Base-by-base conservation (phyloP, 1,140 invertebrate genomes). In the Elysia chlorotica region DNA sequence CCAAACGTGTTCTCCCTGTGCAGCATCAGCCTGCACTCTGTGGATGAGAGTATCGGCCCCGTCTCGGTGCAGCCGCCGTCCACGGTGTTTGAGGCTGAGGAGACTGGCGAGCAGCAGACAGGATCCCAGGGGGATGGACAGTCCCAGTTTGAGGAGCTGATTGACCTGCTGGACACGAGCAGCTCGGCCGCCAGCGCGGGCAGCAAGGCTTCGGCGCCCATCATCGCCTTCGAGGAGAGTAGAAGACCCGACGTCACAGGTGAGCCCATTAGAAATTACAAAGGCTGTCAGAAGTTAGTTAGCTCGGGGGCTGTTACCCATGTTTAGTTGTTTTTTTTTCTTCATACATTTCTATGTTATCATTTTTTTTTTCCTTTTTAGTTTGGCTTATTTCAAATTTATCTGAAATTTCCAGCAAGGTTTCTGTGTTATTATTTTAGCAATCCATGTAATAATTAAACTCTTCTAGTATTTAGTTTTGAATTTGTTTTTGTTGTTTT, bases 21-120 rank as follows among this genome's bases (percentile, higher is more conserved):
- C 67, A 69, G 67, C 35, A 69, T 69, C 3, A 69, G 67, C 35
- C 67, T 69, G 5, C 54, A 59, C 35, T 69, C 67, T 25, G 21
- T 59, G 33, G 31, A 57, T 1, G 67, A 56, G 10, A 33, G 57
- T 17, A 36, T 35, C 25, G n/a, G 25, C 30, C n/a, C 25, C 5
- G 54, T 56, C n/a, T 59, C 67, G 57, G 67, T 41, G 28, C 14
- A 59, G 23, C 17, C 41, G 41, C 10, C 10, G 41, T 48, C 41
- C 10, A 59, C 53, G 19, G 53, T 69, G 37, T 33, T 56, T 21
- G n/a, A 41, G 25, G 36, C 69, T 30, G 57, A 71, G 56, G 36
- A 28, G 36, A 30, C 3, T 17, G 6, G 17, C 2, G 30, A 53
- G 35, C n/a, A 33, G 4, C 23, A 23, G 25, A 23, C 56, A 56